Evolutionary conservation across 2,888 invertebrate species (phyloP), one percentile per base, ranked within the genome.

Genomic region (Netelia melanura): DNA sequence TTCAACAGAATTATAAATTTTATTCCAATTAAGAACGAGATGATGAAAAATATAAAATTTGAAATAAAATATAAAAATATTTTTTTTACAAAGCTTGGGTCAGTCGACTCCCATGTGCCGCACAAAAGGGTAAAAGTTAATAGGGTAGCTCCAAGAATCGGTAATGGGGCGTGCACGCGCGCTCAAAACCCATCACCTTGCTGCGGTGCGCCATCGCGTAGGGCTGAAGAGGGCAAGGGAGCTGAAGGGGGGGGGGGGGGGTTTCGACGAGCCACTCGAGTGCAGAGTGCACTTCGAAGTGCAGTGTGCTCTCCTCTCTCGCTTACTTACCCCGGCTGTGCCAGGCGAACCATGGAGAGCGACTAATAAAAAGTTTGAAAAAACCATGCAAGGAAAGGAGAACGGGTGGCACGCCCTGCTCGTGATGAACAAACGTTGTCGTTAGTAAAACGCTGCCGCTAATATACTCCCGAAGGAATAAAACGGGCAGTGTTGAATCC

Each of bases 211-310:
- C 80, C 43, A 48, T 67, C 21, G 43, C 44, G 68, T 52, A 14
- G 62, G 48, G 70, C 71, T 70, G 43, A 48, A 74, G 64, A 44
- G 56, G 81, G 64, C 21, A 78, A 75, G 62, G 30, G 65, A 84
- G 68, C 65, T 54, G 43, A 56, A 65, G 61, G 56, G 54, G n/a
- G 52, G 30, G 23, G 61, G 61, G 23, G 43, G 67, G 52, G 77
- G 38, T 14, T 62, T 65, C 75, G 83, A 83, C 86, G 77, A 83
- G 81, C 79, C 74, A 86, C 87, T 87, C 76, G 72, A 84, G 80
- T 77, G 75, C 77, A 83, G 76, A 85, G 86, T 86, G 86, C 86
- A 86, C 87, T 87, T 78, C 6, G 38, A 38, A 84, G 80, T 77
- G 75, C 77, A 83, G 74, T 83, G 86, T 86, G 86, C 38, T 78